Base-by-base conservation (phyloP, 92 coral and sea anemone species). In the Micromussa lordhowensis region DNA sequence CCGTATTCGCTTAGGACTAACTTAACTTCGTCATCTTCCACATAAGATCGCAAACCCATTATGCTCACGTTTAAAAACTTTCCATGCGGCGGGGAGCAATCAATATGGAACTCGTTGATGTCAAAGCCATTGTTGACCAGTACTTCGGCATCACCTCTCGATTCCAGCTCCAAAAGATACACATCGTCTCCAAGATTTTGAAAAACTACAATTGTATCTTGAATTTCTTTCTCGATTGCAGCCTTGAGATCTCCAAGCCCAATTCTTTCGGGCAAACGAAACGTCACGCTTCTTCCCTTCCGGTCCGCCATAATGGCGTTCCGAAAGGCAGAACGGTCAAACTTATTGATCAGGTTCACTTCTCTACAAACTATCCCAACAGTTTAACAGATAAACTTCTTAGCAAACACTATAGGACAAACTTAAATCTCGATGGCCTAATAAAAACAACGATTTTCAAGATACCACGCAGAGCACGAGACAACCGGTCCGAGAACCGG, bases 251-350 rank as follows among this genome's bases (percentile, higher is more conserved):
- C 75, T 17, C 75, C 40, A 13, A 70, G 24, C 0, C 38, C 16
- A 7, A 15, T 9, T 31, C 18, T 8, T 3, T 30, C 19, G 1
- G 40, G 40, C 21, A 14, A 2, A 0, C 21, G 21, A 13, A 70
- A 30, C 6, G 75, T 12, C 13, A 70, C 40, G 19, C 38, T 70
- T 15, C 75, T 16, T 29, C 18, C 29, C 75, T 70, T 70, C 16
- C 40, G 75, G 40, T 70, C 75, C 75, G 75, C 75, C 75, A 70
- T 70, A 3, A 12, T 70, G 75, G 75, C 44, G 35, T 70, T 32
- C 7, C 40, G 18, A 68, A 30, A 19, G 18, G 8, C 12, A 29
- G 29, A 59, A 59, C 28, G 26, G 24, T 59, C 26, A 59, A 59
- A 21, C 9, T 26, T 59, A 21, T 17, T n/a, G n/a, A n/a, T n/a